Evolutionary conservation across 2,888 invertebrate genomes (phyloP).

Genomic region (Lacanobia oleracea): DNA sequence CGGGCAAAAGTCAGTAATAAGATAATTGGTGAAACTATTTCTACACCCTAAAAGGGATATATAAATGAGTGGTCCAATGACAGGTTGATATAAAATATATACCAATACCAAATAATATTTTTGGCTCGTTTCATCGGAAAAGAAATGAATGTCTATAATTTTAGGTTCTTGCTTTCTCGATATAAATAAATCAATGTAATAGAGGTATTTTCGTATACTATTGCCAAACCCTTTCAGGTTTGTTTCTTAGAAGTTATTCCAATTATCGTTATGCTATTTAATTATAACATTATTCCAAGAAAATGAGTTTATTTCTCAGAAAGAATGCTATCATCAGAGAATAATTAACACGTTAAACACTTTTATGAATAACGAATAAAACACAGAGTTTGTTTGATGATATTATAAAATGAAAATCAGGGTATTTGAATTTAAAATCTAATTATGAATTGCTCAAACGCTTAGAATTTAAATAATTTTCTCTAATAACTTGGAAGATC

Average conservation of each 20-base stretch:
- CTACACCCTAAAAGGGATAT: no score
- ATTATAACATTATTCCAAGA: not conserved
- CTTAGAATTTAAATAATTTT: no score
- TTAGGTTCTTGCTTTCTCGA: not conserved
- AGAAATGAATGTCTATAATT: not conserved
- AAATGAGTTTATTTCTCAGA: not conserved
- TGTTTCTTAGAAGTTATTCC: slow-evolving; percentile 16
- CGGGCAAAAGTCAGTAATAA: no score
- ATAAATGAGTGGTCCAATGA: no score
- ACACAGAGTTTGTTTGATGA: not conserved
- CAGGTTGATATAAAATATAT: not conserved
- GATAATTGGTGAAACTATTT: no score
- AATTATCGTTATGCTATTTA: slow-evolving; percentile 5
- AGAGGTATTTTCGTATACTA: not conserved
- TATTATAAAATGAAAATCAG: no score
- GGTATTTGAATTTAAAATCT: no score
- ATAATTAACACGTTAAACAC: not conserved
- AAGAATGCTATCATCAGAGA: not conserved
- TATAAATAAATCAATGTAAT: slow-evolving; percentile 15
- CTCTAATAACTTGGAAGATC: no score
- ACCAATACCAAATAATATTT: not conserved
- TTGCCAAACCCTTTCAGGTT: slow-evolving; percentile 10
- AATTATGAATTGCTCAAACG: no score
- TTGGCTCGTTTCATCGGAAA: not conserved
- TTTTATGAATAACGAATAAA: not conserved